Evolutionary conservation across 1,140 invertebrate species (phyloP).

Genomic region (Heliconius hewitsoni): DNA sequence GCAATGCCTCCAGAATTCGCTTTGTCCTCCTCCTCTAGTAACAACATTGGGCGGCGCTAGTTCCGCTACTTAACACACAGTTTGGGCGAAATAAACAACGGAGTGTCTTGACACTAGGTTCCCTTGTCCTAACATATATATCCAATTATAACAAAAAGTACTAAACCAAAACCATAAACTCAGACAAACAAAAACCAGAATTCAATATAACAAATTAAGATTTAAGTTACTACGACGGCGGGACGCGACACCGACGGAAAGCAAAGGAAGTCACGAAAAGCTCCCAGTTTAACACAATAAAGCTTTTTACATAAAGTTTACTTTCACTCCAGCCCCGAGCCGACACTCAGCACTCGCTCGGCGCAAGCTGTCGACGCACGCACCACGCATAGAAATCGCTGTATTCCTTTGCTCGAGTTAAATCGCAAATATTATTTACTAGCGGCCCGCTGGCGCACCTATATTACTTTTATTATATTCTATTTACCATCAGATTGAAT

Average conservation of each 20-base stretch:
- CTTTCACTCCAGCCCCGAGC: not conserved
- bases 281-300: constrained; percentile 3
- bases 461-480: not conserved
- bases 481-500: not conserved
- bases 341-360: not conserved
- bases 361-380: not conserved
- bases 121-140: too few species aligned
- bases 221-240: not conserved
- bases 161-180: too few species aligned
- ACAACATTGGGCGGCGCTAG: too few species aligned
- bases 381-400: not conserved
- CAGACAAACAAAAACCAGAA: too few species aligned
- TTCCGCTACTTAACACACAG: too few species aligned
- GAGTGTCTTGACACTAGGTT: too few species aligned
- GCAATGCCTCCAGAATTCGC: too few species aligned
- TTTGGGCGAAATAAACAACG: too few species aligned
- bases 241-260: not conserved
- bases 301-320: constrained; percentile 12
- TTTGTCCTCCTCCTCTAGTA: too few species aligned
- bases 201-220: too few species aligned
- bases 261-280: not conserved
- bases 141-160: too few species aligned
- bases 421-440: not conserved
- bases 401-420: not conserved
- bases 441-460: too few species aligned